Evolutionary conservation across 2,113 vertebrate species (phyloP).

Genomic region (Desmodus rotundus): DNA sequence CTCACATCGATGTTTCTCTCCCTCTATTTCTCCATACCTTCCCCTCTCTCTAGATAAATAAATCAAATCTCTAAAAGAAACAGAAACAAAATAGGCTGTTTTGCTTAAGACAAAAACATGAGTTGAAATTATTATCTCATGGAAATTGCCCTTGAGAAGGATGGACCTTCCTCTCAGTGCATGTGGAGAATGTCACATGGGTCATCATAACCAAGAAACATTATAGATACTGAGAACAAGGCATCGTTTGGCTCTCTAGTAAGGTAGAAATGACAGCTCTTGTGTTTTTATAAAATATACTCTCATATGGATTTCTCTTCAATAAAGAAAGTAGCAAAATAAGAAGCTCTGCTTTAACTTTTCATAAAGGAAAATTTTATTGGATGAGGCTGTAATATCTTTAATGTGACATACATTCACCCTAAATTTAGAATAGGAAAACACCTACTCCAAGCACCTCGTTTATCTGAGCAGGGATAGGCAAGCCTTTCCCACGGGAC

Average conservation of each 20-base stretch:
- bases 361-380: background rate
- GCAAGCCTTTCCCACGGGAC: background rate
- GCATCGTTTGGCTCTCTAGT: background rate
- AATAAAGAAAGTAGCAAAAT: background rate
- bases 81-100: background rate
- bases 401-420: background rate
- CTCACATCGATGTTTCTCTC: too few relatives aligned
- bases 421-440: background rate
- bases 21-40: too few relatives aligned
- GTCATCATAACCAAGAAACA: background rate
- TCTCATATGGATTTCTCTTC: background rate
- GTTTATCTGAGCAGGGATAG: background rate
- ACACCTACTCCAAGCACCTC: background rate
- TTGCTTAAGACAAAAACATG: background rate
- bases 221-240: background rate
- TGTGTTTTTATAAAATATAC: background rate
- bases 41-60: too few relatives aligned
- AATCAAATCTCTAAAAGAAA: too few relatives aligned
- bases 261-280: background rate
- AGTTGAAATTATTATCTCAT: background rate
- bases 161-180: background rate
- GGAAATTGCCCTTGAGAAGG: slow-evolving; percentile 7
- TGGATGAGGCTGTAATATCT: background rate
- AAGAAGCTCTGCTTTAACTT: background rate
- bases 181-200: background rate